Base-by-base conservation (phyloP, 2,888 invertebrate genomes). In the Anoncus sp. region DNA sequence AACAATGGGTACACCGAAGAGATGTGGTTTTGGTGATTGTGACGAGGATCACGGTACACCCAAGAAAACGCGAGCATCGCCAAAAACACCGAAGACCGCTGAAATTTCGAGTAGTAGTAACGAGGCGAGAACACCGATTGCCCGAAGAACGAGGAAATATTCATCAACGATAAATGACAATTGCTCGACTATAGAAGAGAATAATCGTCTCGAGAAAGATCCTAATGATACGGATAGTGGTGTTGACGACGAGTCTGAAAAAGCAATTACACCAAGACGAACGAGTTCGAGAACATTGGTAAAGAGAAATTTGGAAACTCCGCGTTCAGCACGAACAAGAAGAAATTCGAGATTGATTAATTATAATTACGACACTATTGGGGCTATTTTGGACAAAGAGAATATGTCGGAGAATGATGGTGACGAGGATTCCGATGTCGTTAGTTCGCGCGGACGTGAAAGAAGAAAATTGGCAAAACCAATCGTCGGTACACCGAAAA, bases 351-450 rank as follows among this genome's bases (percentile, higher is more conserved):
- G 43, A 20, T 49, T 63, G 10, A 10, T 55, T 0, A 22, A 27
- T 22, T 31, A 47, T 22, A 38, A 40, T 55, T 18, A 35, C 16
- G 63, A 74, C 31, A 16, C 10, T 3, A 0, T 55, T 1, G 35
- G 35, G 6, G 59, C n/a, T 3, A 38, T n/a, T 40, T 4, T 5
- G 14, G 62, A 80, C 20, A 74, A 70, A 45, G 73, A 73, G n/a
- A 74, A 81, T 20, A 57, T 72, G 57, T 35, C 74, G 0, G 76
- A 63, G 1, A 73, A 67, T 14, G 62, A 71, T 10, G 22, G 51
- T 18, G 45, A 59, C 35, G 72, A 72, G 0, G 47, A 47, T 35
- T 59, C 57, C 45, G 27, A 45, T 35, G 22, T 38, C 14, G 35
- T 38, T 10, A 4, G 5, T 18, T 22, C 31, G 20, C 45, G 47